Evolutionary conservation across 2,113 vertebrate genomes (phyloP).

Genomic region (Glaucidium brasilianum): DNA sequence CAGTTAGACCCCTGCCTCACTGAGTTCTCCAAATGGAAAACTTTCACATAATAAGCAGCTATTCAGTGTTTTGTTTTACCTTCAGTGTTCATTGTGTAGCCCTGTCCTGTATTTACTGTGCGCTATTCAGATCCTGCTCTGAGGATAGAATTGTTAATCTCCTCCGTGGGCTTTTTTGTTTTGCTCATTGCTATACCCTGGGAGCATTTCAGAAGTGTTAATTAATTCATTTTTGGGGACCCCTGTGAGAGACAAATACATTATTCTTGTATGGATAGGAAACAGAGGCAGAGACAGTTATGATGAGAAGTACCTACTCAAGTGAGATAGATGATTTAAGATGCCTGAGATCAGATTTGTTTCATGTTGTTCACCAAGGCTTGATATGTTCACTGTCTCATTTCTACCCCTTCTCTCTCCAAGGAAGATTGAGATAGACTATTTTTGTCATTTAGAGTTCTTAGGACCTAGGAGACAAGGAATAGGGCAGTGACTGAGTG

Average conservation of each 20-base stretch:
- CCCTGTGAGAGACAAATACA: background rate
- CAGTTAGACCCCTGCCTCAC: background rate
- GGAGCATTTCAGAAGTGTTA: background rate
- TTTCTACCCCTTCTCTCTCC: background rate
- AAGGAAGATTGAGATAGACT: background rate
- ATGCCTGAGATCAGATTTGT: background rate
- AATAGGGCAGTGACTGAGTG: background rate
- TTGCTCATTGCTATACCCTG: background rate
- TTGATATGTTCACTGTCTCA: background rate
- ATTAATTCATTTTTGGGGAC: background rate
- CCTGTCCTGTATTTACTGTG: background rate
- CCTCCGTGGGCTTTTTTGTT: background rate
- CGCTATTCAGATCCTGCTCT: background rate
- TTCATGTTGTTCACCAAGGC: background rate
- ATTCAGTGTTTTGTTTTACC: conserved; percentile 5
- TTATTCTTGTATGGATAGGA: background rate
- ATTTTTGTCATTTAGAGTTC: background rate
- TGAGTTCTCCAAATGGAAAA: background rate
- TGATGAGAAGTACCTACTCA: background rate
- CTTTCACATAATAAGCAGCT: background rate
- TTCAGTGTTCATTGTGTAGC: background rate
- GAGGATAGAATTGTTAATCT: background rate
- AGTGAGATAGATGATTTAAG: background rate
- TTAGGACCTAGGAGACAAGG: background rate
- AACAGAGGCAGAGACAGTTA: background rate